These are phyloP conservation scores for Dinoponera quadriceps DNA, from an alignment of 1,140 invertebrate species.

Conservation along the genomic window DNA sequence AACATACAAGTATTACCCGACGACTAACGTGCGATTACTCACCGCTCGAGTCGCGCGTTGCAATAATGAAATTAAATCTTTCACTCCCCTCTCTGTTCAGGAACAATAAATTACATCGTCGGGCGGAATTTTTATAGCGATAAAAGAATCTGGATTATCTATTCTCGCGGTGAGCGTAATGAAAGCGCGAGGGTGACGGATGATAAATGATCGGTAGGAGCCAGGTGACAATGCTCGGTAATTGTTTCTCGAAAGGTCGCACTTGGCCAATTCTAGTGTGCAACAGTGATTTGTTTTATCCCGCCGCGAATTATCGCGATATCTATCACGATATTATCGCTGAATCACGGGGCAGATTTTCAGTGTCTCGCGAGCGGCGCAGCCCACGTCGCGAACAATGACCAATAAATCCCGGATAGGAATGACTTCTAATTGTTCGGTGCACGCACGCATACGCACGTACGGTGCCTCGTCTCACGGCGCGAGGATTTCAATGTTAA, in stretches of 20 bases:
- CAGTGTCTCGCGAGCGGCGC: conserved; percentile 17
- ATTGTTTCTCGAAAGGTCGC: conserved; percentile 32
- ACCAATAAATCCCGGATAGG: conserved; percentile 42
- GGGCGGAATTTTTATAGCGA: background rate
- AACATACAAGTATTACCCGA: background rate
- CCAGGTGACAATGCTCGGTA: conserved; percentile 9
- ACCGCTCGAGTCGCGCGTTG: background rate
- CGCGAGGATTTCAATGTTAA: conserved; percentile 49
- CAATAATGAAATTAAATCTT: background rate
- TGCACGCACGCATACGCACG: background rate
- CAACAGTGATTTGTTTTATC: conserved; percentile 43
- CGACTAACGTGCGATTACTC: background rate
- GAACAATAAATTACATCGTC: background rate
- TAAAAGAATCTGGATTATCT: conserved; percentile 4
- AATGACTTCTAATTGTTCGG: conserved; percentile 42
- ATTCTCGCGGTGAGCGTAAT: background rate
- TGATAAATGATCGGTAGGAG: conserved; percentile 22
- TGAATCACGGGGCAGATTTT: conserved; percentile 22
- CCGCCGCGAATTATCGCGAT: background rate
- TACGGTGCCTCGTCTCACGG: background rate
- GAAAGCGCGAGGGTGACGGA: background rate
- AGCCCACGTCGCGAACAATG: conserved; percentile 43
- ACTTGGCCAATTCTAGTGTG: conserved; percentile 35
- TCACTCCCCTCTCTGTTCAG: background rate
- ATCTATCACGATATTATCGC: conserved; percentile 8